phyloP scores from a whole-genome alignment of 2,888 invertebrate species.

The Venusia cambrica region DNA sequence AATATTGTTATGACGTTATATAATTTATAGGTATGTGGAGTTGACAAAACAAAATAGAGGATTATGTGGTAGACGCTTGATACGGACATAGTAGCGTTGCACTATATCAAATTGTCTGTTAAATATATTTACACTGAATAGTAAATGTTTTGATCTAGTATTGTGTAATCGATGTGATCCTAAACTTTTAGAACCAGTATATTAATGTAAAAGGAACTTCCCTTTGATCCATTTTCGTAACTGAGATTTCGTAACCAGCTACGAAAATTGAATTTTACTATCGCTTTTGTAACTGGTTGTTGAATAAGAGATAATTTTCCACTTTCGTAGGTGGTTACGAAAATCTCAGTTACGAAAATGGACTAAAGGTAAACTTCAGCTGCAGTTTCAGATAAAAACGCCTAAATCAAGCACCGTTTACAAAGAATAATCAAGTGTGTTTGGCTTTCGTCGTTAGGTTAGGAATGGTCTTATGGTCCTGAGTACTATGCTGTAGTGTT shows the following conservation, averaged over 20 bases:
- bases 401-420: slow-evolving; percentile 31
- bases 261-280: too few relatives aligned
- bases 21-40: slow-evolving; percentile 78
- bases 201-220: too few relatives aligned
- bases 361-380: slow-evolving; percentile 28
- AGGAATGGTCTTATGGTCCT: slow-evolving; percentile 61
- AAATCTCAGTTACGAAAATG: too few relatives aligned
- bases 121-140: slow-evolving; percentile 59
- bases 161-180: slow-evolving; percentile 68
- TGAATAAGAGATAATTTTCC: too few relatives aligned
- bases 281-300: too few relatives aligned
- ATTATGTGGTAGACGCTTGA: slow-evolving; percentile 58
- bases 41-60: slow-evolving; percentile 59
- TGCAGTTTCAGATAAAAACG: slow-evolving; percentile 21
- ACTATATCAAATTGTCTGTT: slow-evolving; percentile 58
- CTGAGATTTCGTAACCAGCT: too few relatives aligned
- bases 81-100: slow-evolving; percentile 69
- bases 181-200: slow-evolving; percentile 38
- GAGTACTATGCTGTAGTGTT: slow-evolving; percentile 62
- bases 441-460: slow-evolving; percentile 78
- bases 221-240: too few relatives aligned
- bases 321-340: too few relatives aligned
- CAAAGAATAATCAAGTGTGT: slow-evolving; percentile 56
- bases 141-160: slow-evolving; percentile 70
- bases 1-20: slow-evolving; percentile 81